Base-by-base conservation (phyloP, 2,888 invertebrate genomes). In the Agriotes lineatus region DNA sequence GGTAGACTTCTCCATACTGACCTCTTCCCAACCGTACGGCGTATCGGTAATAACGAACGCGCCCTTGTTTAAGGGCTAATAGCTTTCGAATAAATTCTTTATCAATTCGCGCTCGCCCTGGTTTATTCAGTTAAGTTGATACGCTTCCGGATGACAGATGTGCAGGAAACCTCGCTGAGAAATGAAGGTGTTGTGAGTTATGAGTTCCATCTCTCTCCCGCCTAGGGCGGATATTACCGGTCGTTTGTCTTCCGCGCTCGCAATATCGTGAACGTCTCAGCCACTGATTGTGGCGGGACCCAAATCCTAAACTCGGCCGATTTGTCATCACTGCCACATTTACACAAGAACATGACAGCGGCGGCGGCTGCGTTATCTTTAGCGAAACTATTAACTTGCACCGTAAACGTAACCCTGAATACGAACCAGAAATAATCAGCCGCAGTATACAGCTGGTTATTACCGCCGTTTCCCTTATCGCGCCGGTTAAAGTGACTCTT, bases 161-260 rank as follows among this genome's bases (percentile, higher is more conserved):
- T 67, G 59, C 67, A 73, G 77, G 77, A 76, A 78, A 76, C 70
- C 62, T 70, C 62, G 56, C 66, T 70, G 81, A 82, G 82, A 81
- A 82, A 82, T 81, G 81, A 77, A 80, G 80, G 82, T 81, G 82
- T 81, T 78, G 77, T 78, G 77, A 82, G 81, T 82, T 82, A 82
- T 81, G 81, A 80, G 81, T 78, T 79, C 78, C 80, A 82, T 82
- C 80, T 80, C 78, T 80, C 76, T 79, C 76, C 77, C 76, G 81
- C 78, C 81, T 79, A 77, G 74, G 75, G 77, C 82, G 83, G 83
- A 84, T 83, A 83, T 83, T 84, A 81, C 83, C 78, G 77, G 80
- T 82, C 84, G 82, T 83, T 82, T 82, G 82, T 83, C 83, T 83
- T 82, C 72, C 74, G 74, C 60, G 67, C 69, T 75, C 75, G 80